Percentiles rank a stretch among this genome's conserved stretches.
Evolutionary conservation across 2,797 vertebrate genomes (phyloP).

Genomic region (Typhlichthys eigenmanni): DNA sequence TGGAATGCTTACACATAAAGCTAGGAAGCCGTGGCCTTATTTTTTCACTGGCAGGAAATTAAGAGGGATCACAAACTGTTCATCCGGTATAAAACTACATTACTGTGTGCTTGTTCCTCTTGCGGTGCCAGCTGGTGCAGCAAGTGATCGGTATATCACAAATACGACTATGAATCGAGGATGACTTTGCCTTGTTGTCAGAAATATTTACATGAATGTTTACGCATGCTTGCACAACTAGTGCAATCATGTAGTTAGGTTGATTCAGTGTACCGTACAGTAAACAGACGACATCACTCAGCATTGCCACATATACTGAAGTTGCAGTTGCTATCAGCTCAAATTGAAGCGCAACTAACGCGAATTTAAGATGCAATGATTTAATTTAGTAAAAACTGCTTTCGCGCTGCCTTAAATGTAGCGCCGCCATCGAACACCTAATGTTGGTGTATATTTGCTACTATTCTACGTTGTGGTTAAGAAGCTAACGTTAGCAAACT

Average conservation of each 20-base stretch:
- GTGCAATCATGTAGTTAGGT: neutral
- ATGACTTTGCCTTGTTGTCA: neutral
- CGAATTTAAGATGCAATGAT: constrained; percentile 16
- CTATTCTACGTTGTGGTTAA: constrained; percentile 16
- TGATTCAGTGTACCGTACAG: neutral
- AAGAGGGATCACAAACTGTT: neutral
- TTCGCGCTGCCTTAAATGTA: constrained; percentile 51
- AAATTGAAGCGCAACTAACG: neutral
- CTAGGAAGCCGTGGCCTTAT: too few species aligned
- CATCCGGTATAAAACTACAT: too few species aligned
- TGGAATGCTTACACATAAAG: too few species aligned
- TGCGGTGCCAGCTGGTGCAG: neutral
- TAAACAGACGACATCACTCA: neutral
- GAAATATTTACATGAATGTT: neutral
- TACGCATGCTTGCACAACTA: neutral
- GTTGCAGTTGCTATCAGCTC: neutral
- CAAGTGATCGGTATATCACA: neutral
- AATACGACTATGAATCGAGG: constrained; percentile 18
- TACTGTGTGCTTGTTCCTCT: neutral
- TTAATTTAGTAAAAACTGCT: constrained; percentile 3
- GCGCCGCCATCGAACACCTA: constrained; percentile 58
- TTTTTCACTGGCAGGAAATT: constrained; percentile 4
- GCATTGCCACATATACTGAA: neutral
- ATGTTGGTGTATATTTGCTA: constrained; percentile 14
- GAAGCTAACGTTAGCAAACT: constrained; percentile 34